Base-by-base conservation (phyloP, 2,888 invertebrate genomes). In the Melolontha melolontha region DNA sequence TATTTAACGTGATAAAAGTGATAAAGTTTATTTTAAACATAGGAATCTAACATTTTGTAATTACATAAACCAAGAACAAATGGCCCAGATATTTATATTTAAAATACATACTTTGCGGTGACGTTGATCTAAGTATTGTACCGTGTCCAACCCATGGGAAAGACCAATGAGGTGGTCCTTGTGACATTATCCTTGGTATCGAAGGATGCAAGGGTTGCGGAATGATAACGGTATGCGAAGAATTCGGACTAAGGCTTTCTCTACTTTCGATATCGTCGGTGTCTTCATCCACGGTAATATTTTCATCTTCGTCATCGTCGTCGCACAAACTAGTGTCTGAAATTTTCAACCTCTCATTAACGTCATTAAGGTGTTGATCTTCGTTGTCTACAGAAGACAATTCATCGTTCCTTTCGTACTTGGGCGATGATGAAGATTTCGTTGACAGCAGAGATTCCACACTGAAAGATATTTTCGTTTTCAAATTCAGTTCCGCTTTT, bases 381-480 rank as follows among this genome's bases (percentile, higher is more conserved):
- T 68, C 72, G 42, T 69, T 68, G 14, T 68, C 70, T 6, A 6
- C 34, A 5, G 64, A 34, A 39, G 69, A 16, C 4, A 22, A 22
- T 22, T 72, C 69, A 27, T 71, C 69, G 14, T 59, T 64, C 44
- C 66, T 66, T 39, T 70, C 65, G 41, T 47, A 54, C 29, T 64
- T 59, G 47, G 64, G 59, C 47, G 62, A 68, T 42, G 44, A 65
- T 17, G 64, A 49, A 34, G 66, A 64, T 40, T 75, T 75, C n/a
- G 75, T 84, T 79, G 74, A 84, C 40, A 91, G 80, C 17, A 91
- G 79, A 0, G 91, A 87, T 81, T 91, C 91, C 54, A 91, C 91
- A 83, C 91, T 91, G 81, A 91, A 91, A 70, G 91, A 91, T 78
- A 91, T 91, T 75, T 91, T 89, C 74, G 89, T 86, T 79, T 88